Evolutionary conservation across 1,140 invertebrate genomes (phyloP), one percentile per base, ranked within the genome.

Genomic region (Drosophila mojavensis): DNA sequence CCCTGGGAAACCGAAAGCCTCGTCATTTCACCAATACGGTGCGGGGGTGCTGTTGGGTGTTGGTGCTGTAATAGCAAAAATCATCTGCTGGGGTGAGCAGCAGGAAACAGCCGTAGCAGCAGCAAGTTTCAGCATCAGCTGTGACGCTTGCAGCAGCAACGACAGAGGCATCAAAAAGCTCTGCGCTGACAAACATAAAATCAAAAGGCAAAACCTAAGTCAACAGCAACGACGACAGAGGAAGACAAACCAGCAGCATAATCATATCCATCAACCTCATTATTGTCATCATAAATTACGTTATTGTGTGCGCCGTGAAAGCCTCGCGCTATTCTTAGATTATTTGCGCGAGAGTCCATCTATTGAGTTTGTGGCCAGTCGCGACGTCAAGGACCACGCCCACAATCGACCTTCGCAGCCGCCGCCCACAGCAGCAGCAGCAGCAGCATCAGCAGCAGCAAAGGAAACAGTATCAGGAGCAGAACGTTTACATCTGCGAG

Each of bases 281-380:
- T 36, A 48, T 50, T 11, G 50, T 36, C 58, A 65, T 63, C 48
- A 75, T 48, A 86, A 86, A 60, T 62, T 86, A 63, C 66, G 80
- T 17, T 78, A 76, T 68, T 71, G 69, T 71, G 75, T 79, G 33
- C 70, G 75, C 36, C 80, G 68, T 53, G 64, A 81, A 60, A 88
- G 72, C 77, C 73, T 85, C 69, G 70, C 65, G 30, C 75, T 91
- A 91, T 91, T 91, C 75, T 91, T 91, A 91, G 90, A 91, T 17
- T 74, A 56, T 76, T 77, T 81, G 64, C 75, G 72, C 39, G 71
- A 77, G 64, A 79, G 76, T 85, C 64, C 75, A 63, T 78, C 71
- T 47, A 78, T 75, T 72, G 60, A 83, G 71, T 81, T 90, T 73
- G 76, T 78, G 63, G 69, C 50, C 51, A 77, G 43, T 39, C 41